phyloP scores from a whole-genome alignment of 2,888 invertebrate species.

The Peribatodes rhomboidaria region DNA sequence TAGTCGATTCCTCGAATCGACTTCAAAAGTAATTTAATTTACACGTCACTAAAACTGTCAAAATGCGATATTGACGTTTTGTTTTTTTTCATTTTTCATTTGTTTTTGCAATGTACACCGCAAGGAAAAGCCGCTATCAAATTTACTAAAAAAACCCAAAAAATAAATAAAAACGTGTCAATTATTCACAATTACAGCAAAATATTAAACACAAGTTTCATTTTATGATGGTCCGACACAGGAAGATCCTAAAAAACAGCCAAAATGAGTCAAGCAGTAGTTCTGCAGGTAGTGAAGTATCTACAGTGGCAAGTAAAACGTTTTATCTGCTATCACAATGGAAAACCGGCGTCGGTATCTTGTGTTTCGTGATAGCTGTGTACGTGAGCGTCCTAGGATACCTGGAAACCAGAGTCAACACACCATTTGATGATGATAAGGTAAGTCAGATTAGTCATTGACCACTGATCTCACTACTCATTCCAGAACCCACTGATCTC shows the following conservation, averaged over 20 bases:
- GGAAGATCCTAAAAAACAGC: slow-evolving; percentile 62
- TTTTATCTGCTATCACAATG: slow-evolving; percentile 75
- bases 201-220: slow-evolving; percentile 24
- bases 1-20: background rate
- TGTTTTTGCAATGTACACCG: slow-evolving; percentile 10
- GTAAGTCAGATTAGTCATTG: slow-evolving; percentile 68
- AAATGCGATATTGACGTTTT: slow-evolving; percentile 45
- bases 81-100: slow-evolving; percentile 32
- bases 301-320: slow-evolving; percentile 49
- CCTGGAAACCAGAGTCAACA: slow-evolving; percentile 95
- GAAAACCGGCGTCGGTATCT: slow-evolving; percentile 87
- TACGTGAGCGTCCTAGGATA: slow-evolving; percentile 94
- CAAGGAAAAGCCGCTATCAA: slow-evolving; percentile 27
- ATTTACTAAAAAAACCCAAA: slow-evolving; percentile 36
- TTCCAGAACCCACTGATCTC: background rate
- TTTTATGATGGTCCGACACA: slow-evolving; percentile 69
- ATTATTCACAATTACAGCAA: slow-evolving; percentile 47
- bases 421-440: slow-evolving; percentile 93
- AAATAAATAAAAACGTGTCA: slow-evolving; percentile 55
- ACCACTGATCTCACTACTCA: too few relatives aligned
- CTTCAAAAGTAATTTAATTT: background rate
- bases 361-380: slow-evolving; percentile 89
- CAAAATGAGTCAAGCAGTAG: slow-evolving; percentile 72
- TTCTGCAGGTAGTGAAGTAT: slow-evolving; percentile 62
- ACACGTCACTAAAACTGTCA: slow-evolving; percentile 29